phyloP scores from a whole-genome alignment of 2,113 vertebrate genomes.

The Entomyzon cyanotis region DNA sequence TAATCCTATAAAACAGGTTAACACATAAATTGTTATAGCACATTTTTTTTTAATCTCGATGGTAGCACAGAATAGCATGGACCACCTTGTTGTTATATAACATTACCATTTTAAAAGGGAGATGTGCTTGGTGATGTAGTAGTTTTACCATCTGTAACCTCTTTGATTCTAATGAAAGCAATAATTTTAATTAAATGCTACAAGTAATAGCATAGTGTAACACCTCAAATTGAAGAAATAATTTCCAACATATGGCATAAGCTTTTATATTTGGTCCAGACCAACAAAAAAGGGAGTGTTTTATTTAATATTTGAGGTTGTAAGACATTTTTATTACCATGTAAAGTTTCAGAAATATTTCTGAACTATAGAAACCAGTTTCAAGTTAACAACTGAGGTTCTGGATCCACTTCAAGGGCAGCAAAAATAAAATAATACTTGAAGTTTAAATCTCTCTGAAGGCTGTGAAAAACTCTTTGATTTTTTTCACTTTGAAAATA shows the following conservation, averaged over 20 bases:
- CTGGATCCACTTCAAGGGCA: constrained; percentile 65
- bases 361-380: constrained; percentile 62
- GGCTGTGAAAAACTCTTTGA: constrained; percentile 54
- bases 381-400: constrained; percentile 58
- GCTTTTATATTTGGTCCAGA: constrained; percentile 41
- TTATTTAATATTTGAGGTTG: constrained; percentile 60
- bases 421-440: constrained; percentile 64
- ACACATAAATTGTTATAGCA: neutral
- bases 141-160: neutral
- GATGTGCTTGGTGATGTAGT: neutral
- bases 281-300: neutral
- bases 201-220: neutral
- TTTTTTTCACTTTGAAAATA: constrained; percentile 62
- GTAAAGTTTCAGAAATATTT: constrained; percentile 60
- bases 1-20: neutral
- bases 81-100: neutral
- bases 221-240: constrained; percentile 7
- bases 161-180: constrained; percentile 26
- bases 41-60: neutral
- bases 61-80: neutral
- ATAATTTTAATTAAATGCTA: constrained; percentile 54
- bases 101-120: neutral
- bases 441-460: constrained; percentile 58
- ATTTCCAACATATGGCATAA: constrained; percentile 27
- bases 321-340: constrained; percentile 66